A percentile compares a stretch with the other conserved stretches of the same genome.
phyloP scores from a whole-genome alignment of 2,113 vertebrate genomes.

The Antechinus flavipes region DNA sequence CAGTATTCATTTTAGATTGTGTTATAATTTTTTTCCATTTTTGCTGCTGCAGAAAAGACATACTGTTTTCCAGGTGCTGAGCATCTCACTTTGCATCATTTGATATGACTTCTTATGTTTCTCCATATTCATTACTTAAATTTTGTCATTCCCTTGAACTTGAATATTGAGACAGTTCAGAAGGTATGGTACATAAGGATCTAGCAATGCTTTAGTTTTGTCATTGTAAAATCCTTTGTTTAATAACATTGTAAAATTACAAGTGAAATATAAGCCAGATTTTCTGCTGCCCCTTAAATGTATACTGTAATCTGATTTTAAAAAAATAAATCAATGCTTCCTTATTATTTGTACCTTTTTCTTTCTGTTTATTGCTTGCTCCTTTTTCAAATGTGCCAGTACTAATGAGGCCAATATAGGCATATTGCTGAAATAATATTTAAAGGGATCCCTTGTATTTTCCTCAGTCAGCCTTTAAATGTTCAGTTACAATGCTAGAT shows the following conservation, averaged over 20 bases:
- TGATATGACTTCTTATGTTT: background rate
- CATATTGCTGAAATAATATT: background rate
- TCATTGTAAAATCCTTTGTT: background rate
- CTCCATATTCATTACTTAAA: background rate
- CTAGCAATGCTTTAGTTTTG: background rate
- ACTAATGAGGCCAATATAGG: background rate
- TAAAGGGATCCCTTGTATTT: no score
- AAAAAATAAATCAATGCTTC: background rate
- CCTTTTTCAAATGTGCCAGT: background rate
- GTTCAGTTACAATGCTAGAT: background rate
- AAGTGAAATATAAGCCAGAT: background rate
- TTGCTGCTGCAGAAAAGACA: background rate
- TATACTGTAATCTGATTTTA: background rate
- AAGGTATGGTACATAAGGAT: background rate
- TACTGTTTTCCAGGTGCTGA: background rate
- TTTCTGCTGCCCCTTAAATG: background rate
- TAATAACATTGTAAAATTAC: background rate
- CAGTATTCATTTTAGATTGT: background rate
- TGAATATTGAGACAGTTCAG: background rate
- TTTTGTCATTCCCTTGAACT: background rate
- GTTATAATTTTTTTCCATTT: background rate
- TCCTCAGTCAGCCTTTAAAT: background rate
- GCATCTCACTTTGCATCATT: background rate
- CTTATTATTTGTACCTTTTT: background rate
- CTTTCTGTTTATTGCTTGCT: background rate